Base-by-base conservation (phyloP, 2,113 vertebrate genomes). In the Lucifuga dentata region DNA sequence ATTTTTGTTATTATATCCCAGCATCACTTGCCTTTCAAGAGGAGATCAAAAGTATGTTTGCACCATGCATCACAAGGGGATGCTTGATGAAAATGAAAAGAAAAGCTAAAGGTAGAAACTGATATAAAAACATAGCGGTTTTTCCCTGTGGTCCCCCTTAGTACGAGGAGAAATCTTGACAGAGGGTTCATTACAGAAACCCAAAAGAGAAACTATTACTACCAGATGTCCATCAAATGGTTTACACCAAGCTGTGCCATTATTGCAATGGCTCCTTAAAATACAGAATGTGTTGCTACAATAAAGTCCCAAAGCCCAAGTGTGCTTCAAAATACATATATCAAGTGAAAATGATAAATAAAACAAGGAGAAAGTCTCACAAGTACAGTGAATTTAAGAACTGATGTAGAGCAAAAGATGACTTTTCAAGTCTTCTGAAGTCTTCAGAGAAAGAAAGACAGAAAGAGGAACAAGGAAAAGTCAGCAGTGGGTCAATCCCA, bases 401-500 rank as follows among this genome's bases (percentile, higher is more conserved):
- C n/a, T n/a, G n/a, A n/a, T n/a, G n/a, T n/a, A n/a, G n/a, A n/a
- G n/a, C n/a, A n/a, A n/a, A n/a, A n/a, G n/a, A 64, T 74, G 65
- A 71, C 48, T 68, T 59, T 49, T 50, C 59, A 83, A 67, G 50
- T 68, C 40, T 81, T 70, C 33, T 32, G 49, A 63, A 60, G 48
- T 46, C 20, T 75, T 84, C 49, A 63, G 51, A 57, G 58, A 68
- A 64, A 66, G 56, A 66, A 53, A 69, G 43, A 68, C 12, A 16
- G 35, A 60, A 50, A 24, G 41, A 46, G 59, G 52, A 62, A 23
- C 61, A 56, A 29, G 13, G 19, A 62, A 50, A 67, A 32, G 73
- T 87, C 77, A 86, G 83, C 75, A 68, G 11, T 39, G 41, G 86
- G 74, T 85, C 49, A 21, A 84, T 81, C 62, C 64, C 33, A 39